phyloP scores from a whole-genome alignment of 1,140 invertebrate species.

The Ostrea edulis region DNA sequence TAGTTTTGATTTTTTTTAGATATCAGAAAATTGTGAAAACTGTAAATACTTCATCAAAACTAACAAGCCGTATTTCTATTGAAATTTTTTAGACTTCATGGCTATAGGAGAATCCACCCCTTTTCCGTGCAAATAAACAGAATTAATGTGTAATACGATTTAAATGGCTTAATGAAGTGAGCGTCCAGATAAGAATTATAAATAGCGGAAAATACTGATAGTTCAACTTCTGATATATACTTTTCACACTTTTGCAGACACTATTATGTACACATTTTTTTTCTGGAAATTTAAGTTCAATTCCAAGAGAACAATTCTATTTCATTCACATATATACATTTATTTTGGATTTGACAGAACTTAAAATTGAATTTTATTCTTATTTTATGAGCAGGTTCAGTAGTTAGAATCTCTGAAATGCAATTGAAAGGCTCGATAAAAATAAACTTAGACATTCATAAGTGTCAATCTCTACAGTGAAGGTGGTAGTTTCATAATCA shows the following conservation, averaged over 20 bases:
- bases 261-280: not conserved
- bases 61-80: conserved; percentile 4
- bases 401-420: conserved; percentile 2
- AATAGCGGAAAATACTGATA: too few species aligned
- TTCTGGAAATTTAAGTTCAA: not conserved
- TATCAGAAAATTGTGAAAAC: conserved; percentile 22
- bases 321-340: not conserved
- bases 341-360: not conserved
- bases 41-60: conserved; percentile 11
- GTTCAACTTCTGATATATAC: too few species aligned
- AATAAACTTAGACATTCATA: not conserved
- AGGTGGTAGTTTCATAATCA: conserved; percentile 37
- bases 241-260: too few species aligned
- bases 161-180: not conserved
- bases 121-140: conserved; percentile 21
- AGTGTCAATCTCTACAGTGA: not conserved
- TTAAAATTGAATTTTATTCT: conserved; percentile 11
- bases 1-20: not conserved
- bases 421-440: conserved; percentile 16
- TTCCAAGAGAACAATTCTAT: not conserved
- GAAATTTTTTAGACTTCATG: not conserved
- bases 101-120: not conserved
- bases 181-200: too few species aligned
- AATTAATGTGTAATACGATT: conserved; percentile 4
- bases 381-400: conserved; percentile 8